Evolutionary conservation across 2,797 vertebrate species (phyloP).

Genomic region (Acipenser ruthenus): DNA sequence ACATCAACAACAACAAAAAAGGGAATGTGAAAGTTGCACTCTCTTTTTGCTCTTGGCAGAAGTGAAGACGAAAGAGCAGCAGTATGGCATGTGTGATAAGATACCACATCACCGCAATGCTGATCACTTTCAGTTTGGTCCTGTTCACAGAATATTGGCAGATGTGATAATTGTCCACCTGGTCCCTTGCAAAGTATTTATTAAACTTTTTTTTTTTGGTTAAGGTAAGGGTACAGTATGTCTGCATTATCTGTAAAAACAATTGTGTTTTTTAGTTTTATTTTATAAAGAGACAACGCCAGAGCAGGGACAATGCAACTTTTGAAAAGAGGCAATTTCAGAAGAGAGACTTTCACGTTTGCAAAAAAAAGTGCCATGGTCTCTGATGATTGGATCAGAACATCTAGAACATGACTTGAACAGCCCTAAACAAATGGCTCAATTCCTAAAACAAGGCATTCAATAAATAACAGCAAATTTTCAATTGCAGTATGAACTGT

Average conservation of each 20-base stretch:
- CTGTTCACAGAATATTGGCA: slow-evolving; percentile 3
- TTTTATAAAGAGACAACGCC: slow-evolving; percentile 20
- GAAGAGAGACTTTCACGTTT: too few relatives aligned
- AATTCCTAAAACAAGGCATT: too few relatives aligned
- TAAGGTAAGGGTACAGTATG: too few relatives aligned
- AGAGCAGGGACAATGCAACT: slow-evolving; percentile 20
- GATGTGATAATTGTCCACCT: neutral
- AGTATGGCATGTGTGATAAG: neutral
- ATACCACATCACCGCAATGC: neutral
- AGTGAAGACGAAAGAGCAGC: too few relatives aligned
- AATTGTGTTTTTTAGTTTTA: neutral
- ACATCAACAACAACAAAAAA: slow-evolving; percentile 11
- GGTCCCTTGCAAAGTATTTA: neutral
- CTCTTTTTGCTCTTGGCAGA: neutral
- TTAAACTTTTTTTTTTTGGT: neutral
- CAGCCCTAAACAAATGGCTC: too few relatives aligned
- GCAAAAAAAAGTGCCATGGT: too few relatives aligned
- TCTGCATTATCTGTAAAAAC: too few relatives aligned
- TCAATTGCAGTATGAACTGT: too few relatives aligned
- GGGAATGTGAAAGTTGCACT: neutral
- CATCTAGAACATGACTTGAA: too few relatives aligned
- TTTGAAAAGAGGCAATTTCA: slow-evolving; percentile 10
- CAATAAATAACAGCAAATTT: too few relatives aligned
- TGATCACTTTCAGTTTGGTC: slow-evolving; percentile 6
- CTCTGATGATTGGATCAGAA: too few relatives aligned